Base-by-base conservation (phyloP, 2,113 vertebrate species). In the Dendropsophus ebraccatus region DNA sequence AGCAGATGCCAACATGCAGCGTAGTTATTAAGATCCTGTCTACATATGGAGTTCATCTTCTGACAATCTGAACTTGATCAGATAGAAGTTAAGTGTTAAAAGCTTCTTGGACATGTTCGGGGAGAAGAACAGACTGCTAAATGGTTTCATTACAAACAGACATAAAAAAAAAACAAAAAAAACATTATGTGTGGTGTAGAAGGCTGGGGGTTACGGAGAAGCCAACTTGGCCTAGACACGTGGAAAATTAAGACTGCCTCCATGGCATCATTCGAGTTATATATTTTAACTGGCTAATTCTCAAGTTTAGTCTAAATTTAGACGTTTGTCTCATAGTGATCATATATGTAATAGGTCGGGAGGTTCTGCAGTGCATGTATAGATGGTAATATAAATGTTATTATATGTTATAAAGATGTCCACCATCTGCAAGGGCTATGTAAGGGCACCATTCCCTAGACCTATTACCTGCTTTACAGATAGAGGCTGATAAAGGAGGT, bases 81-180 rank as follows among this genome's bases (percentile, higher is more conserved):
- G 91, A 90, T 91, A 92, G 88, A 88, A 52, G 23, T 21, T 28
- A 83, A 88, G 25, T 89, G 81, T 90, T 88, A 88, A 90, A 89
- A 89, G 70, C 87, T 56, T 87, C 79, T 72, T 70, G 49, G 52
- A 69, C 86, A 87, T 62, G 12, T 75, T 90, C 45, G 87, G 86
- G 89, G 88, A 82, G 86, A 87, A 47, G 87, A 88, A 74, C 28
- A 72, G 82, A 85, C 76, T 88, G 89, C 90, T 91, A 90, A 91
- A 91, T 88, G 52, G 52, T 90, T 90, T 90, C 78, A 81, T 81
- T 87, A 73, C 69, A 74, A 74, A 74, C 78, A 81, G 41, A 87
- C 14, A 45, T 65, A 25, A 28, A 70, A 78, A 58, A 85, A 70
- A 21, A 49, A 52, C 21, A 47, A 23, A 17, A 50, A 77, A 78